Percentiles rank a stretch among this genome's conserved stretches.
Conservation (phyloP, 2,888 invertebrate species). For the Dryobota labecula region DNA sequence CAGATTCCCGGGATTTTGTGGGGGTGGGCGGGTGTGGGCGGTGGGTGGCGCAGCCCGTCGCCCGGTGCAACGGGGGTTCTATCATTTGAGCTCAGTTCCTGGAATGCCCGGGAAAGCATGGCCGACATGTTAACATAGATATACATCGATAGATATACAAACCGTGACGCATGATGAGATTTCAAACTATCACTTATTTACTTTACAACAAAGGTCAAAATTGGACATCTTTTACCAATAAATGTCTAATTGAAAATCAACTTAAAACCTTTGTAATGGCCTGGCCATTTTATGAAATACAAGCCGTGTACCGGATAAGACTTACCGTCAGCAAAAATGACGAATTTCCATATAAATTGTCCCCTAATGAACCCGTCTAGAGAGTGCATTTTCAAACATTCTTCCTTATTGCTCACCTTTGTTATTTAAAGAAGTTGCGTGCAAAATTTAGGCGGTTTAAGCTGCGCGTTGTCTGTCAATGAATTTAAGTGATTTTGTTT, state of each 20-base stretch:
- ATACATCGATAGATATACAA: neutral
- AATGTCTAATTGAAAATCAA: neutral
- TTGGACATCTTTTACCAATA: neutral
- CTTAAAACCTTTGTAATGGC: too few relatives aligned
- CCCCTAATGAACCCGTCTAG: neutral
- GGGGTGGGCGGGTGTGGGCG: constrained; percentile 1
- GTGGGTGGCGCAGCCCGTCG: constrained; percentile 3
- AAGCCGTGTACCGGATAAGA: neutral
- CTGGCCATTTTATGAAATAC: neutral
- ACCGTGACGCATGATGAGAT: neutral
- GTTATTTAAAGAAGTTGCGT: too few relatives aligned
- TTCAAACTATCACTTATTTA: neutral
- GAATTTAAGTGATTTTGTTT: too few relatives aligned
- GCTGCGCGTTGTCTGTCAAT: too few relatives aligned
- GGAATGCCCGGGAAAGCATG: constrained; percentile 18
- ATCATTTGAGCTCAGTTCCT: constrained; percentile 5
- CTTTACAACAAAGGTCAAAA: neutral
- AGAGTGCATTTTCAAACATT: neutral
- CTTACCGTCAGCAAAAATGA: neutral
- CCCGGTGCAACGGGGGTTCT: constrained; percentile 11
- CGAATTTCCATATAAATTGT: too few relatives aligned
- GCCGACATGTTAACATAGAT: neutral
- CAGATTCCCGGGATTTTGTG: neutral
- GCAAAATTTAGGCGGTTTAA: too few relatives aligned
- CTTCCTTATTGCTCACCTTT: too few relatives aligned